Evolutionary conservation across 2,797 vertebrate genomes (phyloP).

Genomic region (Apodemus agrarius): DNA sequence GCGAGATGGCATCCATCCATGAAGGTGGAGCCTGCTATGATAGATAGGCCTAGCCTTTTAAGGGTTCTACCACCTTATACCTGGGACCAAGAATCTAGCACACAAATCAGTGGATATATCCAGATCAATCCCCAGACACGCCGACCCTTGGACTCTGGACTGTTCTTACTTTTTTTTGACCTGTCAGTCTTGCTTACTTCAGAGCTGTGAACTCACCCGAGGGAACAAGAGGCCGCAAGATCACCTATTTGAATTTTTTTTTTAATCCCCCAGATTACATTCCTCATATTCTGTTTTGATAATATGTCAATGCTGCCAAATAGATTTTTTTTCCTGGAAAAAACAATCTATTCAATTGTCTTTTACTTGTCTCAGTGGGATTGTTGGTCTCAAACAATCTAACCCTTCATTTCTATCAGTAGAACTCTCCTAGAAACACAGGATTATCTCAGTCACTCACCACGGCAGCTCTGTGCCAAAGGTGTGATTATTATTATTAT

Average conservation of each 20-base stretch:
- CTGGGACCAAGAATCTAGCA: background rate
- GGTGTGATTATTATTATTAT: background rate
- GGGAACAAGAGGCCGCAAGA: background rate
- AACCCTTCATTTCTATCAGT: slow-evolving; percentile 3
- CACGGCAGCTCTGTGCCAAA: background rate
- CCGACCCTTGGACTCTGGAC: background rate
- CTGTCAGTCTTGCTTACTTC: background rate
- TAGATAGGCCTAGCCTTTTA: background rate
- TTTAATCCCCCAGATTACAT: background rate
- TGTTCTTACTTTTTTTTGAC: background rate
- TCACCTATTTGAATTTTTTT: background rate
- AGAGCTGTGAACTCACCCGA: background rate
- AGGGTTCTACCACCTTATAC: background rate
- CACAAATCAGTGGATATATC: background rate
- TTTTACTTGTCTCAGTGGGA: background rate
- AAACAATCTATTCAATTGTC: background rate
- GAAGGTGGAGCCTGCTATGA: background rate
- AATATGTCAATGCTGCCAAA: background rate
- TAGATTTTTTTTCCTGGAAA: background rate
- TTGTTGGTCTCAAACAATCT: slow-evolving; percentile 12
- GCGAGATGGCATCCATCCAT: background rate
- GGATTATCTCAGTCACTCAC: background rate
- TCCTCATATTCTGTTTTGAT: background rate
- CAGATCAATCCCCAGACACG: background rate
- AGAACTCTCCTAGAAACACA: background rate